Conservation (phyloP, 2,888 invertebrate species). For the Griposia aprilina region DNA sequence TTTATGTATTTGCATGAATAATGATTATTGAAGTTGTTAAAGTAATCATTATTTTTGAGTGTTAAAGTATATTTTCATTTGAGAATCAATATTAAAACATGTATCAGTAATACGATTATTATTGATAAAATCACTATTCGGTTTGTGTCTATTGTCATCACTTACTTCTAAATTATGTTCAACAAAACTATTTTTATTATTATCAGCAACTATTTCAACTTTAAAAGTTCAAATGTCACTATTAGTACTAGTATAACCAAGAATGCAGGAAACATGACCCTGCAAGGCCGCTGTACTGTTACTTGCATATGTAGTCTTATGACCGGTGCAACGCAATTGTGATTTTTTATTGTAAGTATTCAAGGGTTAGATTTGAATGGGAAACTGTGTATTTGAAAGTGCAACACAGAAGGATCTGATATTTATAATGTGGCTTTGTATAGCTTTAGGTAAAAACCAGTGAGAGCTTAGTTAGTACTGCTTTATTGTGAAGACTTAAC, state of each 20-base stretch:
- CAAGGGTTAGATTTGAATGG: slow-evolving; percentile 58
- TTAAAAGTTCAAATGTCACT: slow-evolving; percentile 17
- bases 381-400: slow-evolving; percentile 31
- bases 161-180: background rate
- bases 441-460: background rate
- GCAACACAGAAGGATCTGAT: background rate
- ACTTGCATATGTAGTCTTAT: slow-evolving; percentile 80
- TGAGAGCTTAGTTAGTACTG: background rate
- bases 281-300: slow-evolving; percentile 85
- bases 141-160: background rate
- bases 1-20: slow-evolving; percentile 40
- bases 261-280: slow-evolving; percentile 86
- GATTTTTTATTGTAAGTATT: slow-evolving; percentile 44
- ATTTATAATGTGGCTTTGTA: background rate
- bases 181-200: background rate
- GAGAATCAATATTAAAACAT: background rate
- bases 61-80: background rate
- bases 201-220: slow-evolving; percentile 1
- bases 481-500: background rate
- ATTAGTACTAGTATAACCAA: slow-evolving; percentile 73
- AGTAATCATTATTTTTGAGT: slow-evolving; percentile 4
- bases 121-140: background rate
- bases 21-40: slow-evolving; percentile 41
- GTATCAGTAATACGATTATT: background rate
- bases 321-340: slow-evolving; percentile 52